These are phyloP conservation scores for Oenanthe oenanthe DNA, from an alignment of 2,113 vertebrate species.

Conservation along the genomic window DNA sequence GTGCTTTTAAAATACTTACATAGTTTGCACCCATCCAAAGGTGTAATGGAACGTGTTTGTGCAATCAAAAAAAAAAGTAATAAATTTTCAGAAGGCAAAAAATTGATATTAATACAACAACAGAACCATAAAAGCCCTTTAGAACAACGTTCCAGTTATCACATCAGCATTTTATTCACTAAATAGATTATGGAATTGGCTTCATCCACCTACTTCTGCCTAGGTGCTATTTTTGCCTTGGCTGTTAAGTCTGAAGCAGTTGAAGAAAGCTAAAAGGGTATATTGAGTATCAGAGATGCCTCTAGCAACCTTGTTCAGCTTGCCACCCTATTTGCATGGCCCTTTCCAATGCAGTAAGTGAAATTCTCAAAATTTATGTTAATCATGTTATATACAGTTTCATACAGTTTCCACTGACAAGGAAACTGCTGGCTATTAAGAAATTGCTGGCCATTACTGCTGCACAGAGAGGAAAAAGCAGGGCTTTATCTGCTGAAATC, in stretches of 20 bases:
- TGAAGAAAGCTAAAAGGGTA: constrained; percentile 66
- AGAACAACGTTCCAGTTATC: neutral
- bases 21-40: neutral
- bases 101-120: neutral
- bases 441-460: neutral
- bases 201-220: neutral
- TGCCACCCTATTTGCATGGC: constrained; percentile 71
- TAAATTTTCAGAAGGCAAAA: neutral
- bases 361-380: constrained; percentile 55
- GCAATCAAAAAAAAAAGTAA: neutral
- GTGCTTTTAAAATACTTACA: neutral
- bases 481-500: neutral
- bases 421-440: neutral
- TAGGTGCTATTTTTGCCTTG: constrained; percentile 37
- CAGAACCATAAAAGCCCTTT: neutral
- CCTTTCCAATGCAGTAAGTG: constrained; percentile 64
- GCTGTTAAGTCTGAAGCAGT: constrained; percentile 63
- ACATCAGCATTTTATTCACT: neutral
- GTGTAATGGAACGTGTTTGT: neutral
- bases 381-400: constrained; percentile 48
- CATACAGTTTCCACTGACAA: constrained; percentile 14
- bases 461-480: neutral
- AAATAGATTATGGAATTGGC: neutral
- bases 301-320: constrained; percentile 69
- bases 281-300: constrained; percentile 59